These are phyloP conservation scores for Syrmaticus mikado DNA, from an alignment of 2,113 vertebrate genomes.

Conservation along the genomic window DNA sequence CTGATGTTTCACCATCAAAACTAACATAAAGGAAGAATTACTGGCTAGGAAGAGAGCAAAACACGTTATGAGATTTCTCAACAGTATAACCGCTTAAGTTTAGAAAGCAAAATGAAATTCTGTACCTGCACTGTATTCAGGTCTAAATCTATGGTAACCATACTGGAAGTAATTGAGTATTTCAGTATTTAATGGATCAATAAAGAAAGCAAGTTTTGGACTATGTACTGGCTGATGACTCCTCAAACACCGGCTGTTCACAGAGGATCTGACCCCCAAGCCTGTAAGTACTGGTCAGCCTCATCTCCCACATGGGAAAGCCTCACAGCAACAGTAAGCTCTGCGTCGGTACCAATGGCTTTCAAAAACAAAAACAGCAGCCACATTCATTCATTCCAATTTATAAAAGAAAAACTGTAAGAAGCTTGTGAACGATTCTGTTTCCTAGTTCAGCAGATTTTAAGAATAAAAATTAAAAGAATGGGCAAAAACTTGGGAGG, in stretches of 20 bases:
- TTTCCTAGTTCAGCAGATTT: neutral
- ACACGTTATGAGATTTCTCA: neutral
- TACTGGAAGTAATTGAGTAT: neutral
- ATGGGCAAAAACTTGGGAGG: neutral
- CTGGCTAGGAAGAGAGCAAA: neutral
- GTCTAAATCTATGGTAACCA: neutral
- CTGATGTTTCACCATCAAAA: neutral
- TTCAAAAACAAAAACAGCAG: neutral
- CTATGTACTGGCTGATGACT: neutral
- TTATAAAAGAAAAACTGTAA: neutral
- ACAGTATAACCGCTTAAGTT: neutral
- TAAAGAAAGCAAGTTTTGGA: neutral
- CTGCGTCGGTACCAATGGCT: neutral
- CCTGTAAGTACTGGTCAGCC: neutral
- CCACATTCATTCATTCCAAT: fast-evolving
- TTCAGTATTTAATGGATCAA: neutral
- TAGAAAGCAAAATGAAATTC: neutral
- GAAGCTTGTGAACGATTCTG: neutral
- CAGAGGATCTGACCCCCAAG: neutral
- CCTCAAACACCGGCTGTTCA: neutral
- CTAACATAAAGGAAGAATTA: neutral
- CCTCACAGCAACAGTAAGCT: neutral
- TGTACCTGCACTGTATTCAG: neutral
- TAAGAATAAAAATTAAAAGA: neutral
- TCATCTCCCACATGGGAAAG: neutral